Conservation (phyloP, 2,113 vertebrate genomes). For the Pluvialis apricaria region DNA sequence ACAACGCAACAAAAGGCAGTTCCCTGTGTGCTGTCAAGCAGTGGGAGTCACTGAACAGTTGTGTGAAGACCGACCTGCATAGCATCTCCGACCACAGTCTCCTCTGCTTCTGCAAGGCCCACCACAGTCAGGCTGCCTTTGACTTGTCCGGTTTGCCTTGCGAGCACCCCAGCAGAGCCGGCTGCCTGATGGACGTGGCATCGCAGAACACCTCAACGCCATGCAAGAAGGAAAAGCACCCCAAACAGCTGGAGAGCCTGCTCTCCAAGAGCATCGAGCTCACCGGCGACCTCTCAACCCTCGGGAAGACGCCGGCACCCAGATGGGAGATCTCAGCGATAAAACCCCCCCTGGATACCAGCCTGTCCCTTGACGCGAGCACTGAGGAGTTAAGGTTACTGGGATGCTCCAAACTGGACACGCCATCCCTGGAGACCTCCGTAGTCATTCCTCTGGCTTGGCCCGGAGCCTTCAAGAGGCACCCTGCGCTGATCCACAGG, state of each 20-base stretch:
- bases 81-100: not conserved
- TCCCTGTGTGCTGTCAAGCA: not conserved
- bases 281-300: not conserved
- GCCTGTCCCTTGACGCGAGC: not conserved
- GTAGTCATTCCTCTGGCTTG: not conserved
- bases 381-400: not conserved
- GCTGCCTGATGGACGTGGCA: not conserved
- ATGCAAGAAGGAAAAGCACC: not conserved
- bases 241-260: not conserved
- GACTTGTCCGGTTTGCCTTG: constrained; percentile 19
- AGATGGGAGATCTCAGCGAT: constrained; percentile 54
- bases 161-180: not conserved
- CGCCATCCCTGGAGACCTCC: not conserved
- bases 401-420: not conserved
- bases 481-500: not conserved
- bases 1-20: not conserved
- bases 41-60: not conserved
- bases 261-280: not conserved
- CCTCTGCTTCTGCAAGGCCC: constrained; percentile 12
- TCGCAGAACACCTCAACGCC: constrained; percentile 46
- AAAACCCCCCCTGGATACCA: constrained; percentile 7
- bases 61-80: not conserved
- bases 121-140: not conserved
- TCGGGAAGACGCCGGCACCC: not conserved
- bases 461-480: not conserved